Base-by-base conservation (phyloP, 1,140 invertebrate genomes). In the Pseudomyrmex dendroicus region DNA sequence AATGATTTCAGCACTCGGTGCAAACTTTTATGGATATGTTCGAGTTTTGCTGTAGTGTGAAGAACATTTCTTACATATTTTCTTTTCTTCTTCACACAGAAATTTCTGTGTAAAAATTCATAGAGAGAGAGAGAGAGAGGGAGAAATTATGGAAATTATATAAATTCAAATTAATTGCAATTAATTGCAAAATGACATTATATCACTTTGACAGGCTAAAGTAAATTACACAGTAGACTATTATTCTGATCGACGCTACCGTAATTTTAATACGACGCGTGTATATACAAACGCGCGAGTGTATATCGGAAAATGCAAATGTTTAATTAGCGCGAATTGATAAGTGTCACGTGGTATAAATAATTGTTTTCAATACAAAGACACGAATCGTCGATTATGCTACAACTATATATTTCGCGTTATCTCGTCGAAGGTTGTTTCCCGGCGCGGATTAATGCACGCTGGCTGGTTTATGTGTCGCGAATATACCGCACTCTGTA, bases 391-490 rank as follows among this genome's bases (percentile, higher is more conserved):
- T 59, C 44, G 50, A 17, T n/a, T 48, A 9, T 44, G 13, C 44
- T 2, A 25, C 4, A 13, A 25, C 9, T 59, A 35, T 15, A 4
- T 35, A 52, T 20, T 44, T 3, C 62, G 50, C 15, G 25, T 22
- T 72, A 72, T 44, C 66, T 48, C 48, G 50, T 54, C 22, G 46
- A 52, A 66, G 35, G 73, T 67, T 77, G 67, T 77, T 77, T 77
- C 62, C 17, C 62, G 25, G 25, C 62, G 73, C 48, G 62, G 25
- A 67, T 77, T 80, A 80, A 70, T 72, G 54, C 50, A 64, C 73
- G 73, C 59, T 80, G 50, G 64, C 66, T 61, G 76, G 44, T 80
- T 80, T 72, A 72, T 72, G 54, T 70, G 66, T 80, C 54, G 76
- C 66, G 48, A 72, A 44, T 80, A 10, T 15, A 25, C 67, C 67